phyloP scores from a whole-genome alignment of 2,888 invertebrate species.

The Unio delphinus region DNA sequence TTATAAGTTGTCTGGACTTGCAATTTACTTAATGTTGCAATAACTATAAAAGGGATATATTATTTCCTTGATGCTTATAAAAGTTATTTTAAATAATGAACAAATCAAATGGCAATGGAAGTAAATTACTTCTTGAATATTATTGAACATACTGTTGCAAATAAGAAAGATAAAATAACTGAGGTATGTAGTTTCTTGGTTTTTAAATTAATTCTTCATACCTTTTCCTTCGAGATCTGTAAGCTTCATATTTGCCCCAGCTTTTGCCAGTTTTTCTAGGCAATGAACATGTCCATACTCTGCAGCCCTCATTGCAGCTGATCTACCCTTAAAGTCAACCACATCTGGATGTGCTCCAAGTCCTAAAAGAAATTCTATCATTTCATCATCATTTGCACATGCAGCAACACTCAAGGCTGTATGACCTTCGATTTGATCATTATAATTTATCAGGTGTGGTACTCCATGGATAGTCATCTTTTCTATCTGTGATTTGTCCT shows the following conservation, averaged over 20 bases:
- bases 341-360: slow-evolving; percentile 72
- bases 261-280: slow-evolving; percentile 63
- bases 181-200: too few relatives aligned
- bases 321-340: slow-evolving; percentile 67
- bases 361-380: slow-evolving; percentile 67
- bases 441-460: slow-evolving; percentile 70
- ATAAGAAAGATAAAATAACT: too few relatives aligned
- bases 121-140: too few relatives aligned
- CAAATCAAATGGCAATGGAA: too few relatives aligned
- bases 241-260: slow-evolving; percentile 67
- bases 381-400: slow-evolving; percentile 69
- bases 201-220: slow-evolving; percentile 18
- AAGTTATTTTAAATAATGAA: too few relatives aligned
- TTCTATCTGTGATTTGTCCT: slow-evolving; percentile 66
- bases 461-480: slow-evolving; percentile 69
- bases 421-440: slow-evolving; percentile 67
- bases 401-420: slow-evolving; percentile 70
- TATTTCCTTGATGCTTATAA: too few relatives aligned
- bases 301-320: slow-evolving; percentile 71
- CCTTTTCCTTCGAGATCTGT: slow-evolving; percentile 70
- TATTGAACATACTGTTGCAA: too few relatives aligned
- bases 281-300: slow-evolving; percentile 71
- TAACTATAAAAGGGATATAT: too few relatives aligned
- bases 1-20: too few relatives aligned
- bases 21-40: too few relatives aligned